Evolutionary conservation across 2,797 vertebrate species (phyloP).

Genomic region (Danio kyathit): DNA sequence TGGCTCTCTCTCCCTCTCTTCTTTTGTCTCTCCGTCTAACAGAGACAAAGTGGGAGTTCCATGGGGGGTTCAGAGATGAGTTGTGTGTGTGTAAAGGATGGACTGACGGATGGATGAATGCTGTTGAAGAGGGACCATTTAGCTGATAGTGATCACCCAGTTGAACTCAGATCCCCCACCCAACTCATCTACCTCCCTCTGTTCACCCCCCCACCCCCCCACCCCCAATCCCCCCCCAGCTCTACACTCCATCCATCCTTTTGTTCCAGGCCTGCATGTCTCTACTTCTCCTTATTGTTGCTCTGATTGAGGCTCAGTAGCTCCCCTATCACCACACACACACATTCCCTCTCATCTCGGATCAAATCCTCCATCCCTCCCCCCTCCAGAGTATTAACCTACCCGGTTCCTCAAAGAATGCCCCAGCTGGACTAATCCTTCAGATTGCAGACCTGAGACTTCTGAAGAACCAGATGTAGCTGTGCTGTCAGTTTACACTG

Average conservation of each 20-base stretch:
- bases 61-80: conserved; percentile 21
- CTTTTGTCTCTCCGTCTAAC: conserved; percentile 46
- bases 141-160: conserved; percentile 60
- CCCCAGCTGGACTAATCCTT: conserved; percentile 47
- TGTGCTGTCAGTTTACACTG: conserved; percentile 7
- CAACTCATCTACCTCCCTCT: conserved; percentile 15
- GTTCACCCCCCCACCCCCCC: neutral
- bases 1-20: conserved; percentile 38
- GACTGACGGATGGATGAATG: conserved; percentile 38
- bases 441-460: conserved; percentile 22
- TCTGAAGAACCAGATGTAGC: neutral
- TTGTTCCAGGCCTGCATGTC: conserved; percentile 39
- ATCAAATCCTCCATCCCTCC: conserved; percentile 44
- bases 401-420: conserved; percentile 36
- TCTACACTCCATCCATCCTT: conserved; percentile 33
- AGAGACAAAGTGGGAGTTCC: conserved; percentile 47
- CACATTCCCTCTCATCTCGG: conserved; percentile 42
- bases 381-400: conserved; percentile 37
- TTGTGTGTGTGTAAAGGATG: conserved; percentile 23
- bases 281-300: conserved; percentile 48
- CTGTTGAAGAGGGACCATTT: conserved; percentile 36
- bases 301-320: conserved; percentile 43
- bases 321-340: conserved; percentile 38
- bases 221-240: neutral
- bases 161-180: conserved; percentile 25